Evolutionary conservation across 2,797 vertebrate species (phyloP), one percentile per base, ranked within the genome.

Genomic region (Sibirionetta formosa): DNA sequence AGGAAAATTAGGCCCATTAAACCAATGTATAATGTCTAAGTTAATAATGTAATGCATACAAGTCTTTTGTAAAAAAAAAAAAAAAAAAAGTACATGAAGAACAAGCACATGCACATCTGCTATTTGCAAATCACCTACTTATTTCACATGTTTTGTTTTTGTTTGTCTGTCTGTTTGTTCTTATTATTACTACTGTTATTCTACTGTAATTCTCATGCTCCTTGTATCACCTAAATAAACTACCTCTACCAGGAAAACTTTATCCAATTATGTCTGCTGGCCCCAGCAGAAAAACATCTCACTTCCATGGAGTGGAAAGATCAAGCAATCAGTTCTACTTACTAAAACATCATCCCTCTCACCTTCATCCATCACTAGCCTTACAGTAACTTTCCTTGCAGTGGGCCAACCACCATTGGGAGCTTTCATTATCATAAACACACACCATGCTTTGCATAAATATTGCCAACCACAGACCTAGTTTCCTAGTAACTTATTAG

Each of bases 401-500:
- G 54, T 11, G 12, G 42, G 46, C 40, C 24, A 73, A 65, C 9
- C 27, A 24, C 58, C 9, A 10, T 14, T 1, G 4, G 56, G 35
- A 42, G 54, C 20, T 77, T 73, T n/a, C 6, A 40, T 50, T 46
- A 22, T 11, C 60, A 68, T 42, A 78, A 85, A 50, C 16, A 22
- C 64, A 54, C 27, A 26, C 38, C 56, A 48, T 7, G 31, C 51
- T 90, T 86, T 76, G 84, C 27, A 82, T 44, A 70, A 94, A 71
- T 36, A 80, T 10, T 63, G 48, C 33, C 70, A 92, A 44, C 5
- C 31, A 82, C 46, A 91, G 83, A 75, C 22, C 42, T 56, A 61
- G 31, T 90, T 96, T 92, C 58, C 64, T 53, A 86, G 48, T 42
- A 88, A 71, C 9, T 87, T 92, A 81, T 35, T 86, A 83, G 44